phyloP scores from a whole-genome alignment of 2,113 vertebrate species.

The Oreochromis spilurus region DNA sequence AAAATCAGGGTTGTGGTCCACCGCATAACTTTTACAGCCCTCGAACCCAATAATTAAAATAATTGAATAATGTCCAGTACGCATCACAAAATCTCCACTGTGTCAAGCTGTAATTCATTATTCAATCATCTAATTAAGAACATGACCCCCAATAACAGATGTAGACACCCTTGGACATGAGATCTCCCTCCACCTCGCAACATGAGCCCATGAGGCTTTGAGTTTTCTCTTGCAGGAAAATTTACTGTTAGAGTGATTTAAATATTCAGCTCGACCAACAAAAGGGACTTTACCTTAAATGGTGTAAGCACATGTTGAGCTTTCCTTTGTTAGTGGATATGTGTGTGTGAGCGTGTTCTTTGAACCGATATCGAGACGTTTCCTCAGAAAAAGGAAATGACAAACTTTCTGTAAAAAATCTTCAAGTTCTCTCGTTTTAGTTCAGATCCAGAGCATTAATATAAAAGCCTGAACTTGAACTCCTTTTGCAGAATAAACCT shows the following conservation, averaged over 20 bases:
- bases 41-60: not conserved
- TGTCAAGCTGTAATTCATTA: not conserved
- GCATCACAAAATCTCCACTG: not conserved
- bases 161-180: not conserved
- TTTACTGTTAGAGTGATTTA: not conserved
- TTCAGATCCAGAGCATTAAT: slow-evolving; percentile 25
- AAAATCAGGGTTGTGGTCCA: not conserved
- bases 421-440: slow-evolving; percentile 30
- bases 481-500: slow-evolving; percentile 36
- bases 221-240: not conserved
- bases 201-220: not conserved
- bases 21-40: not conserved
- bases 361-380: not conserved
- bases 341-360: slow-evolving; percentile 21
- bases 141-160: not conserved
- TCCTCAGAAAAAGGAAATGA: slow-evolving; percentile 42
- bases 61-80: not conserved
- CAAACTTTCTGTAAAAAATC: slow-evolving; percentile 28
- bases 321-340: not conserved
- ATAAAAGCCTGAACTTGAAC: slow-evolving; percentile 23
- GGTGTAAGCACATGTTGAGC: not conserved
- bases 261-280: slow-evolving; percentile 12
- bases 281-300: not conserved
- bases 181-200: not conserved
- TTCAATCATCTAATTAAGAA: not conserved